These are phyloP conservation scores for Galaxias olidus DNA, from an alignment of 2,797 vertebrate species.

Conservation along the genomic window DNA sequence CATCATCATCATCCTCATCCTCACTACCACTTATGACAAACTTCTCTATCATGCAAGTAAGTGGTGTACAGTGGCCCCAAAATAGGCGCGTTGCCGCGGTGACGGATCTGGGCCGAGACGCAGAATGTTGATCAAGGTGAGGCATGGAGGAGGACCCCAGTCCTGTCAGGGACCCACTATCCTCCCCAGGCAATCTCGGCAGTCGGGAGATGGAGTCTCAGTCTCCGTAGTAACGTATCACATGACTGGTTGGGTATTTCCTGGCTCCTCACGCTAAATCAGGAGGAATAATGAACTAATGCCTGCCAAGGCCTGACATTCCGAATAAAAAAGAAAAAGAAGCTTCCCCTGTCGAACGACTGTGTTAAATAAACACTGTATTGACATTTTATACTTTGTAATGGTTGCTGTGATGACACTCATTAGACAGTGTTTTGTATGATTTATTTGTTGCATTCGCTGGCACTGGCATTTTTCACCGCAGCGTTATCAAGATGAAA, in stretches of 20 bases:
- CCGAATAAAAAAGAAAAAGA: slow-evolving; percentile 3
- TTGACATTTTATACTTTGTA: slow-evolving; percentile 50
- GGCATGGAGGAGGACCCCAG: slow-evolving; percentile 62
- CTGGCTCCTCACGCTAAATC: slow-evolving; percentile 44
- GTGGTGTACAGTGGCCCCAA: slow-evolving; percentile 6
- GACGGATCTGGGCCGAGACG: slow-evolving; percentile 69
- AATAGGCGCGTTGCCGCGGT: slow-evolving; percentile 16
- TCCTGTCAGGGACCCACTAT: slow-evolving; percentile 71
- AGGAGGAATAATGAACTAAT: slow-evolving; percentile 49
- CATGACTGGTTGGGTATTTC: slow-evolving; percentile 54
- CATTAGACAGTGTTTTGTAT: slow-evolving; percentile 48
- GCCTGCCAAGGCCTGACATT: too few species aligned
- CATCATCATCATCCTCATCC: slow-evolving; percentile 36
- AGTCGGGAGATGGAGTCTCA: slow-evolving; percentile 68
- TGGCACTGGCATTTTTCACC: not conserved
- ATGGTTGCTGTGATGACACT: slow-evolving; percentile 52
- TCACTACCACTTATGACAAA: slow-evolving; percentile 13
- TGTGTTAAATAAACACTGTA: slow-evolving; percentile 34
- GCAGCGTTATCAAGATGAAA: not conserved
- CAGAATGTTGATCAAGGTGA: slow-evolving; percentile 79
- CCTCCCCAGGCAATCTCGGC: slow-evolving; percentile 75
- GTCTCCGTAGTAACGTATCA: slow-evolving; percentile 48
- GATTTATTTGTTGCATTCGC: slow-evolving; percentile 46
- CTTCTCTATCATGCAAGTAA: slow-evolving; percentile 52
- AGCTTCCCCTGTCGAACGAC: not conserved